Conservation (phyloP, 2,797 vertebrate genomes). For the Luscinia megarhynchos region DNA sequence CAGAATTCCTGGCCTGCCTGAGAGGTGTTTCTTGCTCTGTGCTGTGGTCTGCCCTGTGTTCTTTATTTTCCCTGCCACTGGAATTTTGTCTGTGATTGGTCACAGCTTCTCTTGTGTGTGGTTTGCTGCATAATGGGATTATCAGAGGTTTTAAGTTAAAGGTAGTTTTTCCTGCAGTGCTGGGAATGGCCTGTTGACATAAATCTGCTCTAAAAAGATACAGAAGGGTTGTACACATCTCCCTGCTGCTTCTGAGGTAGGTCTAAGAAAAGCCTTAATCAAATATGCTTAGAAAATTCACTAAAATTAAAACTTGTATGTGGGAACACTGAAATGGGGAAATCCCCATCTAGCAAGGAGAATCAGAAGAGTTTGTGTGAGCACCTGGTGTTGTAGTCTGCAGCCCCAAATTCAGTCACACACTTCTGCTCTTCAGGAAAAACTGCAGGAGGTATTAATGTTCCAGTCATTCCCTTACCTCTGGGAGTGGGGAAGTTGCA, state of each 20-base stretch:
- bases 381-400: accelerated
- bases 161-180: neutral
- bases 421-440: neutral
- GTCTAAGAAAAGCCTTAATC: neutral
- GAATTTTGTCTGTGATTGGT: neutral
- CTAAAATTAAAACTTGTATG: accelerated
- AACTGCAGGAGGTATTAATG: neutral
- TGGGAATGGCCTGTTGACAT: neutral
- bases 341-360: neutral
- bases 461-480: neutral
- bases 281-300: neutral
- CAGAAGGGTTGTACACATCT: neutral
- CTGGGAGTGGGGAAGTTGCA: neutral
- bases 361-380: neutral
- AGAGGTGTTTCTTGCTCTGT: accelerated
- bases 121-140: neutral
- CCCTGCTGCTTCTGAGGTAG: neutral
- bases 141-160: neutral
- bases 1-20: neutral
- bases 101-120: neutral
- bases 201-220: neutral
- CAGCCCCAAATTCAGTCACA: neutral
- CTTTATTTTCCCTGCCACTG: neutral
- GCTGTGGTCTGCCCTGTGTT: neutral
- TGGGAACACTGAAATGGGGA: neutral